A percentile compares a stretch with the other conserved stretches of the same genome.
Conservation (phyloP, 2,888 invertebrate species). For the Lamellibrachia columna region DNA sequence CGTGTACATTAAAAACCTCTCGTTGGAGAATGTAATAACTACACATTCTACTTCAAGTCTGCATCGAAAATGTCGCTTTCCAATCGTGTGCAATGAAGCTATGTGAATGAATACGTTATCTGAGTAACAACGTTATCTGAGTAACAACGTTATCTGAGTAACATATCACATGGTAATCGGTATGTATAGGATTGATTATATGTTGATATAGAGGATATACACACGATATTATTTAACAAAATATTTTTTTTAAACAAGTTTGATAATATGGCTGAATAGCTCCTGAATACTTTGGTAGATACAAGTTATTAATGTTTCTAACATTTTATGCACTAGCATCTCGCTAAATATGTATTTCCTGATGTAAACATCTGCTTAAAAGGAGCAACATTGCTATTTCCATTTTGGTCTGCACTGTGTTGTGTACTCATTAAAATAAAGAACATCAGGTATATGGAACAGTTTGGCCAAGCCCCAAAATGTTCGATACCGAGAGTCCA, state of each 20-base stretch:
- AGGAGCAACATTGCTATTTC: too few species aligned
- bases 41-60: not conserved
- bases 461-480: too few species aligned
- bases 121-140: not conserved
- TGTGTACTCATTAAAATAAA: too few species aligned
- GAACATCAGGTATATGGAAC: too few species aligned
- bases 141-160: not conserved
- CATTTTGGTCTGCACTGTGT: too few species aligned
- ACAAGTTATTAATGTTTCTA: too few species aligned
- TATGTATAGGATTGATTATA: not conserved
- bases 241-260: not conserved
- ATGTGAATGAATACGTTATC: not conserved
- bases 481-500: too few species aligned
- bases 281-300: not conserved
- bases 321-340: too few species aligned
- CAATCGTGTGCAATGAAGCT: not conserved
- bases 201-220: too few species aligned
- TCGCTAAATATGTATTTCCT: too few species aligned
- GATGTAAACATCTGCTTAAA: too few species aligned
- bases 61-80: not conserved
- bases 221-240: not conserved
- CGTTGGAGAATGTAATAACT: not conserved
- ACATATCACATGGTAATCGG: not conserved
- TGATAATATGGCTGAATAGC: not conserved
- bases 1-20: too few species aligned